Evolutionary conservation across 2,797 vertebrate species (phyloP).

Genomic region (Manis crassicaudata): DNA sequence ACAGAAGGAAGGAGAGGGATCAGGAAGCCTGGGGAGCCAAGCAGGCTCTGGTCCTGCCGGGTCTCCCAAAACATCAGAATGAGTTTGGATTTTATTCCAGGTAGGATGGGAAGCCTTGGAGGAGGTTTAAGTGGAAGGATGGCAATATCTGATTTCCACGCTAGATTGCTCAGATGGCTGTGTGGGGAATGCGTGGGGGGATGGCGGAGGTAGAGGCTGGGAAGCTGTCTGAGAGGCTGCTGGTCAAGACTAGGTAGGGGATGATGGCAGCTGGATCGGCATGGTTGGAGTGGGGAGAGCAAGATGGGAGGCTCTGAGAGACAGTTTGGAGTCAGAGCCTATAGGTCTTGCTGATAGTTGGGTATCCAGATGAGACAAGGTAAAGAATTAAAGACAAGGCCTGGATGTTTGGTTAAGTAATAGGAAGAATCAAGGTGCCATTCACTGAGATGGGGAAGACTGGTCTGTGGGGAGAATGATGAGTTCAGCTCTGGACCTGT

Average conservation of each 20-base stretch:
- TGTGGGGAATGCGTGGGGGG: not conserved
- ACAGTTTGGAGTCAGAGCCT: not conserved
- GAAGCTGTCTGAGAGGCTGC: not conserved
- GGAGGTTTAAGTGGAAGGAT: not conserved
- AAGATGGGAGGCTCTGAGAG: not conserved
- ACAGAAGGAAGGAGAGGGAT: not conserved
- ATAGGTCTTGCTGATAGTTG: not conserved
- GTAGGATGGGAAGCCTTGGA: not conserved
- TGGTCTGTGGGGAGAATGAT: not conserved
- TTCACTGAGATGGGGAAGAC: not conserved
- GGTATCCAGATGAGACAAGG: not conserved
- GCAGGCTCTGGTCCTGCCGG: not conserved
- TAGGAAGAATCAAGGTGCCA: not conserved
- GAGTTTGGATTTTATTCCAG: not conserved
- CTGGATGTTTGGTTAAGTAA: not conserved
- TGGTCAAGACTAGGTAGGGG: not conserved
- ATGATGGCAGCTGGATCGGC: rapidly evolving
- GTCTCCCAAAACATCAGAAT: not conserved
- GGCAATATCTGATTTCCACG: not conserved
- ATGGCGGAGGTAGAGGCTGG: not conserved
- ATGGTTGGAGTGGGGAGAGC: not conserved
- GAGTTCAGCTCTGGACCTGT: not conserved
- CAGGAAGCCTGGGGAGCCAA: not conserved
- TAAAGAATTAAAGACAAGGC: not conserved
- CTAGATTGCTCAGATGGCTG: not conserved